These are phyloP conservation scores for Hemichromis elongatus DNA, from an alignment of 2,113 vertebrate species.

Conservation along the genomic window DNA sequence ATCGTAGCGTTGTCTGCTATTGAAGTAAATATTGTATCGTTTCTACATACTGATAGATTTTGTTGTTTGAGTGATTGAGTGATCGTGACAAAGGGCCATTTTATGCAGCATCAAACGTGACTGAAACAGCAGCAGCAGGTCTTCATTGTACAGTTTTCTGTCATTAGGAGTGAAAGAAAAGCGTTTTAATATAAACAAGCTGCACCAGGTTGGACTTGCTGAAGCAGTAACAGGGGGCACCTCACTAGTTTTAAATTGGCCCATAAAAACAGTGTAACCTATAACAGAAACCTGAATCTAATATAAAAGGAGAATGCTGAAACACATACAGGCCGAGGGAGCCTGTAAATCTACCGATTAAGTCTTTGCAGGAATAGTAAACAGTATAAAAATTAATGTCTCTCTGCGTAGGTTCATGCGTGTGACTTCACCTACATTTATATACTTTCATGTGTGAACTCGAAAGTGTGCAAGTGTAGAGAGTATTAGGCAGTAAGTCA, in stretches of 20 bases:
- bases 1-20: neutral
- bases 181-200: constrained; percentile 2
- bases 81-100: neutral
- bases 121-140: neutral
- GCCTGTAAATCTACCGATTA: constrained; percentile 59
- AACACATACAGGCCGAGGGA: constrained; percentile 20
- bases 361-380: constrained; percentile 35
- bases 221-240: constrained; percentile 15
- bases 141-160: neutral
- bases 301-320: constrained; percentile 41
- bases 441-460: constrained; percentile 25
- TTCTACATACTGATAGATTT: neutral
- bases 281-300: constrained; percentile 45
- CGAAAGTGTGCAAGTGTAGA: neutral
- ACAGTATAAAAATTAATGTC: constrained; percentile 43
- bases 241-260: constrained; percentile 46
- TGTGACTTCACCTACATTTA: constrained; percentile 34
- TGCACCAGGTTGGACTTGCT: constrained; percentile 28
- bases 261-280: constrained; percentile 53
- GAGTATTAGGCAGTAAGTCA: constrained; percentile 48
- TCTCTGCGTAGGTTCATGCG: neutral
- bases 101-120: neutral
- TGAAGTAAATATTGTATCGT: neutral
- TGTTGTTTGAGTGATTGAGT: neutral
- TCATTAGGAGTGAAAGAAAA: constrained; percentile 4